Evolutionary conservation across 1,140 invertebrate genomes (phyloP).

Genomic region (Drosophila bocqueti): DNA sequence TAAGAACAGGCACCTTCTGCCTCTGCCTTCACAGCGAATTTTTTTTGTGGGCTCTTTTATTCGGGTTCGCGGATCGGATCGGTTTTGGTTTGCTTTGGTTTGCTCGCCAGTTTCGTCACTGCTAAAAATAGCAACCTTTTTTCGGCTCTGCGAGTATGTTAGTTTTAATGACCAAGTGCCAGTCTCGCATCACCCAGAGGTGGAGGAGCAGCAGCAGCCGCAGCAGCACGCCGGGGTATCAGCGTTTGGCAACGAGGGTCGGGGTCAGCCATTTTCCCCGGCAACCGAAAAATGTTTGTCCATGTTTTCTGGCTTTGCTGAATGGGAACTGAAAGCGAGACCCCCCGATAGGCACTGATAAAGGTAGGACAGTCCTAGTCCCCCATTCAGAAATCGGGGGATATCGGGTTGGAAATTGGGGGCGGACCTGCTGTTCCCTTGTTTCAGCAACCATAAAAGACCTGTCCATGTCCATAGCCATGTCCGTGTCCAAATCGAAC

Average conservation of each 20-base stretch:
- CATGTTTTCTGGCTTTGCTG: conserved; percentile 36
- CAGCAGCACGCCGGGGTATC: conserved; percentile 20
- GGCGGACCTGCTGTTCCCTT: conserved; percentile 14
- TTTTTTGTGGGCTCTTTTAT: conserved; percentile 13
- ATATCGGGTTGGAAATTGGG: background rate
- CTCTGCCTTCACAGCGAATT: conserved; percentile 4
- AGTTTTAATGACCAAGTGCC: conserved; percentile 64
- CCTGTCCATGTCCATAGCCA: conserved; percentile 23
- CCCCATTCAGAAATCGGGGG: background rate
- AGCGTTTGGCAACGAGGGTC: conserved; percentile 32
- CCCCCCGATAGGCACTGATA: conserved; percentile 38
- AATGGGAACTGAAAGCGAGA: conserved; percentile 9
- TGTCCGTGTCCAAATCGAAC: conserved; percentile 33
- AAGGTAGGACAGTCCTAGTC: conserved; percentile 6
- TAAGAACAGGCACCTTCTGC: conserved; percentile 57
- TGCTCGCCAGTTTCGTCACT: conserved; percentile 56
- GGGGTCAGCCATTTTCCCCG: conserved; percentile 41
- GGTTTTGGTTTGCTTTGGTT: conserved; percentile 52
- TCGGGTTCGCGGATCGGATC: conserved; percentile 31
- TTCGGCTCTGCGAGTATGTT: conserved; percentile 40
- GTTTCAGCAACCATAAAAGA: conserved; percentile 35
- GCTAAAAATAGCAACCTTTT: conserved; percentile 78
- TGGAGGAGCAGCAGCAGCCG: background rate
- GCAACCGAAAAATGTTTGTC: conserved; percentile 48
- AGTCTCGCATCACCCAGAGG: conserved; percentile 17